Evolutionary conservation across 30 jellyfish, hydroid and myxozoan species (phyloP), one percentile per base, ranked within the genome.

Genomic region (Aurelia aurita): DNA sequence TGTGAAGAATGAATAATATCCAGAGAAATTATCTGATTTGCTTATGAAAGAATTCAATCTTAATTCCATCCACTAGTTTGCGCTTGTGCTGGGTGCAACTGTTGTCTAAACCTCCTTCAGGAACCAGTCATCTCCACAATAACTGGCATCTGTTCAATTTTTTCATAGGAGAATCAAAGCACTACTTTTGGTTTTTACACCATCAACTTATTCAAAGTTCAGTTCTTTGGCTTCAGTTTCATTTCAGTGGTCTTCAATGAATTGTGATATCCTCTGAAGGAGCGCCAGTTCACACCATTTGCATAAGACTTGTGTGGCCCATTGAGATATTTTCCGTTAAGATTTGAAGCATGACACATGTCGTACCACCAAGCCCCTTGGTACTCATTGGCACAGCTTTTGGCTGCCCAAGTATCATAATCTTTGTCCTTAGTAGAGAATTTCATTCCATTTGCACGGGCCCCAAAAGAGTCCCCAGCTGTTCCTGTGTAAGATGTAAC

Each of bases 361-460:
- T 20, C 0, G 29, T 74, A 74, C 86, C 86, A 74, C 86, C 86
- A 74, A 13, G 86, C 86, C 15, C 86, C 86, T 11, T 74, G 86
- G 21, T 0, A 57, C 21, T 28, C 45, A 7, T 31, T 26, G 5
- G 86, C 74, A 54, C 86, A 74, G n/a, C 35, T 29, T 8, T 25
- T 58, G 2, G 1, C 69, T 12, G 1, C 69, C 22, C 43, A 25
- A 7, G 47, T 53, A 55, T 74, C 86, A 54, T 74, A 28, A 31
- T 74, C 86, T 59, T 58, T 74, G 35, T 74, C 86, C 74, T 74
- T 74, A 0, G 86, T 74, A 5, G 72, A 43, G 44, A 74, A 74
- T 58, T 31, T 20, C 47, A 8, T 13, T 55, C 86, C 75, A 54
- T 74, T 74, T 1, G 15, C 20, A 11, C 47, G n/a, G n/a, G n/a